Conservation (phyloP, 2,888 invertebrate species). For the Scaptomyza caliginosa region DNA sequence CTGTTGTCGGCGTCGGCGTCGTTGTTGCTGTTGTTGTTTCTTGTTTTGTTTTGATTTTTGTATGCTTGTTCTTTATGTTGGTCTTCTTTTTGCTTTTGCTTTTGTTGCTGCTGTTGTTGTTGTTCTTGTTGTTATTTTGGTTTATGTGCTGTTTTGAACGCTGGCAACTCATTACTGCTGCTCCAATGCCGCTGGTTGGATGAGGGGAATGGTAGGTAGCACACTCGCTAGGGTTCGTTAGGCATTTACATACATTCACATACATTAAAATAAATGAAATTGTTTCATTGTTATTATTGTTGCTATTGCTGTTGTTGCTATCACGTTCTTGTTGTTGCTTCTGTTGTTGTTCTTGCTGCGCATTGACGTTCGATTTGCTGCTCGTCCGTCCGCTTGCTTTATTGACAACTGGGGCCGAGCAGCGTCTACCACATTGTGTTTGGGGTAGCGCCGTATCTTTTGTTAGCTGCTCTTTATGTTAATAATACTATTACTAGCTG, state of each 20-base stretch:
- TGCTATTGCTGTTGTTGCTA: constrained; percentile 24
- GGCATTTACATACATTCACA: constrained; percentile 18
- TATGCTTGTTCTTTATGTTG: constrained; percentile 17
- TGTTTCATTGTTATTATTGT: constrained; percentile 45
- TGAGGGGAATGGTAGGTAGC: not conserved
- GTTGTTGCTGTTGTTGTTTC: constrained; percentile 6
- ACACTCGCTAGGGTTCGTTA: constrained; percentile 18
- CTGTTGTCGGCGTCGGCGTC: not conserved
- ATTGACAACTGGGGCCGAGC: constrained; percentile 38
- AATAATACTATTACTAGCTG: constrained; percentile 38
- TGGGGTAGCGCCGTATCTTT: constrained; percentile 17
- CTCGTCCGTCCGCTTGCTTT: constrained; percentile 35
- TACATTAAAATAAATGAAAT: constrained; percentile 27
- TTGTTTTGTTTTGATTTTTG: constrained; percentile 29
- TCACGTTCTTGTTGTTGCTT: constrained; percentile 10
- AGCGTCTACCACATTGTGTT: constrained; percentile 37
- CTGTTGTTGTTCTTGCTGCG: not conserved
- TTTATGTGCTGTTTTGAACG: constrained; percentile 20
- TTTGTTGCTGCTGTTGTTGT: constrained; percentile 13
- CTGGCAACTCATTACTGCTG: constrained; percentile 37
- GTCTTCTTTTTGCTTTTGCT: constrained; percentile 16
- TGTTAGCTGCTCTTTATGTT: constrained; percentile 29
- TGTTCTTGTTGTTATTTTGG: constrained; percentile 15
- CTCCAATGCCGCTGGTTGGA: constrained; percentile 3
- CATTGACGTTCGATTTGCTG: constrained; percentile 28